These are phyloP conservation scores for Tenthredo livida DNA, from an alignment of 2,888 invertebrate species.

Conservation along the genomic window DNA sequence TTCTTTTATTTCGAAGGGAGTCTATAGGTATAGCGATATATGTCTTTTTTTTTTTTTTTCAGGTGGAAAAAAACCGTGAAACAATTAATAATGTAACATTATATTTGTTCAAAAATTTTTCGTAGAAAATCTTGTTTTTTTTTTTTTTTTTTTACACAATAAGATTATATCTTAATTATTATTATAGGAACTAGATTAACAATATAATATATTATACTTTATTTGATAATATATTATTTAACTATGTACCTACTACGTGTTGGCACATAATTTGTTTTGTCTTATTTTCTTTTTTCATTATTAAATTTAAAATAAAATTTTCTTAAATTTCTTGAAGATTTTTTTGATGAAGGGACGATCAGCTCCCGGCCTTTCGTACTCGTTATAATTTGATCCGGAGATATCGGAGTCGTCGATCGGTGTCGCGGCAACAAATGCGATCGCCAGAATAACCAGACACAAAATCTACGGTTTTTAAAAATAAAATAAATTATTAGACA, in stretches of 20 bases:
- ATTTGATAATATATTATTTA: neutral
- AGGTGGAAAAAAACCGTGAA: neutral
- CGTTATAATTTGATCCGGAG: neutral
- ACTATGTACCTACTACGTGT: neutral
- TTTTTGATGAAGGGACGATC: slow-evolving; percentile 15
- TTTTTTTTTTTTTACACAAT: neutral
- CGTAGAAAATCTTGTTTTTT: neutral
- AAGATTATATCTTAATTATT: neutral
- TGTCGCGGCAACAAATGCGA: slow-evolving; percentile 32
- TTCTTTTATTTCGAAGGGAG: neutral
- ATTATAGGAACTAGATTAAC: slow-evolving; percentile 12
- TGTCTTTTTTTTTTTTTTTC: neutral
- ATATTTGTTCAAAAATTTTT: neutral
- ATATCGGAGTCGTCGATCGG: slow-evolving; percentile 44
- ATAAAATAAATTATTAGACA: neutral
- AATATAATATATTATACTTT: neutral
- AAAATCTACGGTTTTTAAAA: slow-evolving; percentile 14
- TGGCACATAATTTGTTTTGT: neutral
- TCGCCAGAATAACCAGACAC: slow-evolving; percentile 39
- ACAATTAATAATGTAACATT: neutral
- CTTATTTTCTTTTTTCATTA: neutral
- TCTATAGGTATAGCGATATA: neutral
- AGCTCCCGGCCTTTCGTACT: slow-evolving; percentile 30
- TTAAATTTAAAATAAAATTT: slow-evolving; percentile 33
- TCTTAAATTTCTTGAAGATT: slow-evolving; percentile 52